Base-by-base conservation (phyloP, 2,888 invertebrate genomes). In the Athripsodes cinereus region DNA sequence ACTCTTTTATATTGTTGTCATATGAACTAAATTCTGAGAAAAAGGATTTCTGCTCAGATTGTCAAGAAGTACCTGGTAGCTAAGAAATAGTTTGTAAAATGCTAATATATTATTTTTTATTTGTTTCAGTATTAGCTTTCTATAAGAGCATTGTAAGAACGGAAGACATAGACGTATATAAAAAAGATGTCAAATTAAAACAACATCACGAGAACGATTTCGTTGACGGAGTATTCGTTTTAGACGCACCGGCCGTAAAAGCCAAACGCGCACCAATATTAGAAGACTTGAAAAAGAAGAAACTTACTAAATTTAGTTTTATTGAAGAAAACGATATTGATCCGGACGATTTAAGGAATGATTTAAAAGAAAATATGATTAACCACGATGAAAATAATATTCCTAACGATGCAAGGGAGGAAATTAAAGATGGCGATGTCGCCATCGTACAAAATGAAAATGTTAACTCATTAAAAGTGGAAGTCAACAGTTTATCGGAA, bases 401-500 rank as follows among this genome's bases (percentile, higher is more conserved):
- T 46, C 59, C 59, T 11, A 62, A 60, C 35, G 65, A 65, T 16
- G 62, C 54, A 2, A 62, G 65, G 59, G 66, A 46, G 56, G 57
- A 52, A 21, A 49, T 64, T 19, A 63, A 61, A 50, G 34, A 53
- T 31, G 62, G 60, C 16, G 59, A 58, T 1, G 20, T 26, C 16
- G 60, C 48, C 11, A 16, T 18, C 49, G 59, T 53, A 52, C 11
- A 21, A 53, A 57, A 54, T 50, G 13, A 57, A 48, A 13, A 6
- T 20, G 40, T 52, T 19, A 16, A 10, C 16, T 53, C 31, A 10
- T 26, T 26, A 6, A 22, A 13, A 1, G 40, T 18, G 8, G 57
- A 53, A 5, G 70, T 70, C 58, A 72, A 68, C 53, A 83, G 84
- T 65, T 68, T 89, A 19, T 73, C 79, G 61, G 83, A 86, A 65